Conservation (phyloP, 2,888 invertebrate species). For the Euproctis similis region DNA sequence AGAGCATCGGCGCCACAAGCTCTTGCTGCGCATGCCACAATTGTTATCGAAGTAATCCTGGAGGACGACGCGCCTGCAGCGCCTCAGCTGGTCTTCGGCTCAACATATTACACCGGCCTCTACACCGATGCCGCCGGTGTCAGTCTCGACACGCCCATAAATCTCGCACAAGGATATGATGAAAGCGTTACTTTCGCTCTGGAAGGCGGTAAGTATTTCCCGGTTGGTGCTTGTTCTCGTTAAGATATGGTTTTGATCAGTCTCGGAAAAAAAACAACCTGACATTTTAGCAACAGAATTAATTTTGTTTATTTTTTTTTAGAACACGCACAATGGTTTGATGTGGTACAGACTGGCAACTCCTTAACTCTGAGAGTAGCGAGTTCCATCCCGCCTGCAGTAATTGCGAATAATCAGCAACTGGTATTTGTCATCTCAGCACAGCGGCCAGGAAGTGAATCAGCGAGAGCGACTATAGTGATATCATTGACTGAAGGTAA, state of each 20-base stretch:
- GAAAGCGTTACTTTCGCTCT: constrained; percentile 23
- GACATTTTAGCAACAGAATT: no score
- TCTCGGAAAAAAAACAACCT: background rate
- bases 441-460: constrained; percentile 8
- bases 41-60: constrained; percentile 18
- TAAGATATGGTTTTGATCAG: background rate
- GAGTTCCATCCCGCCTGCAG: constrained; percentile 10
- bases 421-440: constrained; percentile 21
- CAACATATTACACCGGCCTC: constrained; percentile 27
- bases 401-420: constrained; percentile 16
- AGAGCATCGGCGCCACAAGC: constrained; percentile 17
- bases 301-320: background rate
- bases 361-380: constrained; percentile 6
- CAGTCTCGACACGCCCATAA: constrained; percentile 18
- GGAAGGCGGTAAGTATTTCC: constrained; percentile 25
- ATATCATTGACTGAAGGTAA: constrained; percentile 9
- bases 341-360: background rate
- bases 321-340: constrained; percentile 1
- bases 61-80: constrained; percentile 2
- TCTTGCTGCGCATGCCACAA: constrained; percentile 16
- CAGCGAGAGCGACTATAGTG: constrained; percentile 19
- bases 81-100: constrained; percentile 13
- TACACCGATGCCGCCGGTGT: constrained; percentile 21
- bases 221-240: background rate
- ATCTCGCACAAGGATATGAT: constrained; percentile 25